Evolutionary conservation across 2,113 vertebrate species (phyloP).

Genomic region (Aepyceros melampus): DNA sequence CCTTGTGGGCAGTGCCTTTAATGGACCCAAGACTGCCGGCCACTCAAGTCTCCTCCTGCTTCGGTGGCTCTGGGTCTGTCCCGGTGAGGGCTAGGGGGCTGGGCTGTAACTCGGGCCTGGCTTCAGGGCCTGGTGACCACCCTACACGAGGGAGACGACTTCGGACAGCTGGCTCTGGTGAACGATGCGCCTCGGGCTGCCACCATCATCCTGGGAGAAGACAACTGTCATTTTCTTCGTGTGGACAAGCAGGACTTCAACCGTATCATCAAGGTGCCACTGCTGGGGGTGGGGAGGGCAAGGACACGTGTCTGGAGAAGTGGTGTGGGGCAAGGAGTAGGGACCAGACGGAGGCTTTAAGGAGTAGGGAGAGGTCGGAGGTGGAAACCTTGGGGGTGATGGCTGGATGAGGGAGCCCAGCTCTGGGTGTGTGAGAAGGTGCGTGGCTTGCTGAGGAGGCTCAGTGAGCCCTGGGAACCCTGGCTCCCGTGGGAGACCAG

Average conservation of each 20-base stretch:
- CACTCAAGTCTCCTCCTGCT: neutral
- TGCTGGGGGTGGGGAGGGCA: neutral
- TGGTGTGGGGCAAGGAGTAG: neutral
- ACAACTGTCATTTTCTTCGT: conserved; percentile 95
- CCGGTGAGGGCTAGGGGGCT: neutral
- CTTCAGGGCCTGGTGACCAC: conserved; percentile 92
- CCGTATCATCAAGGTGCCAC: conserved; percentile 91
- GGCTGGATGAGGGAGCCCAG: neutral
- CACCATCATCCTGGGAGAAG: conserved; percentile 93
- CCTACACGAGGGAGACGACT: conserved; percentile 93
- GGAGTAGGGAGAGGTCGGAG: neutral
- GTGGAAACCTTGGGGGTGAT: neutral
- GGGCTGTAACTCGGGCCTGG: neutral
- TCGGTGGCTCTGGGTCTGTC: neutral
- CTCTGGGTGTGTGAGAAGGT: neutral
- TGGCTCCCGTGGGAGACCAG: neutral
- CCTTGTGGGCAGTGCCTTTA: neutral
- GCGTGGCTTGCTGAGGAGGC: rapidly evolving
- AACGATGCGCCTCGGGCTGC: conserved; percentile 94
- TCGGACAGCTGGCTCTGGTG: conserved; percentile 94
- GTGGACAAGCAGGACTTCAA: conserved; percentile 98
- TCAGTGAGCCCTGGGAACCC: neutral
- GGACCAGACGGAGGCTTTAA: neutral
- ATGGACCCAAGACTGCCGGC: neutral
- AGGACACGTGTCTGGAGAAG: neutral